A percentile compares a stretch with the other conserved stretches of the same genome.
Evolutionary conservation across 2,888 invertebrate genomes (phyloP).

Genomic region (Rhabditophanes sp.): DNA sequence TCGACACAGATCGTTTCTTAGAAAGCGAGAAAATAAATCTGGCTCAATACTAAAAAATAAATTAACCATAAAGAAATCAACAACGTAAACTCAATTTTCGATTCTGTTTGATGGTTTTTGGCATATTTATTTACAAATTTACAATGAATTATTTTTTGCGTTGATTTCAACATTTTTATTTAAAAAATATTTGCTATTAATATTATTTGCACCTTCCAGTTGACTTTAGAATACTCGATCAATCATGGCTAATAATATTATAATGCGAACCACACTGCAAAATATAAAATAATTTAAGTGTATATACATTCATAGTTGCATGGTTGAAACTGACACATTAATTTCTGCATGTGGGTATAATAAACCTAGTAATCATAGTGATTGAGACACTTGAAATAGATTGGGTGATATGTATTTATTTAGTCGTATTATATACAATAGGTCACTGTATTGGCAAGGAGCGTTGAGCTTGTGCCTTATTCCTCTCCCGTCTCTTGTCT

Average conservation of each 20-base stretch:
- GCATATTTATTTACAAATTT: background rate
- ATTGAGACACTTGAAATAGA: too few species aligned
- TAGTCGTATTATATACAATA: too few species aligned
- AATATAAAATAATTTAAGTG: too few species aligned
- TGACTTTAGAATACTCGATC: background rate
- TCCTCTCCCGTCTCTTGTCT: too few species aligned
- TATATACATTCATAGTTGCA: constrained; percentile 95
- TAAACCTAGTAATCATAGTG: too few species aligned
- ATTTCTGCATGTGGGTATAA: too few species aligned
- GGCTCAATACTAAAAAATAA: background rate
- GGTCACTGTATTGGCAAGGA: too few species aligned
- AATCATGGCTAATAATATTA: too few species aligned
- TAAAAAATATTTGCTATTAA: background rate
- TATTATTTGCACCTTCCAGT: background rate
- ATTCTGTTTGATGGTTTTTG: background rate
- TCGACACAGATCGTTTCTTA: constrained; percentile 1
- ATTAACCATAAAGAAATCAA: background rate
- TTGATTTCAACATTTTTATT: background rate
- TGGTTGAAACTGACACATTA: constrained; percentile 78
- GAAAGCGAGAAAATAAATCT: too few species aligned
- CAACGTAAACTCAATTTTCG: background rate
- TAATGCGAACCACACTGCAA: too few species aligned
- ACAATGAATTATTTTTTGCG: constrained; percentile 2
- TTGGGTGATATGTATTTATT: too few species aligned
- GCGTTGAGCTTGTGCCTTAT: too few species aligned